Conservation (phyloP, 2,113 vertebrate species). For the Corynorhinus townsendii region DNA sequence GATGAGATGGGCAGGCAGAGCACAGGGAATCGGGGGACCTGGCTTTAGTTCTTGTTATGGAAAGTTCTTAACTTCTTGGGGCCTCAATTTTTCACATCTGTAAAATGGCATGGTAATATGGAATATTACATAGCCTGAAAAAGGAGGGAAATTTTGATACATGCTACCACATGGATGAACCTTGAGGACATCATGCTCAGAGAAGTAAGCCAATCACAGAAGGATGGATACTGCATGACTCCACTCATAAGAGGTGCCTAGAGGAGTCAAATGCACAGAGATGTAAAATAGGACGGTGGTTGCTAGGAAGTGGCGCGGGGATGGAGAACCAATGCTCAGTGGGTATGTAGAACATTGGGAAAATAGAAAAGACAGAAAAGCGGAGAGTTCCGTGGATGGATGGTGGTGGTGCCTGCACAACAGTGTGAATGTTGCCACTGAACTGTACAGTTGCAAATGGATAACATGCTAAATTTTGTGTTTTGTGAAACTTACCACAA, state of each 20-base stretch:
- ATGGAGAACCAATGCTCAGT: background rate
- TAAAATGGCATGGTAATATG: background rate
- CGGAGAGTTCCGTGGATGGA: background rate
- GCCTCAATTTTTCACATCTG: background rate
- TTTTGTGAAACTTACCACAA: background rate
- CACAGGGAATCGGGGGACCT: background rate
- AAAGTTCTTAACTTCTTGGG: background rate
- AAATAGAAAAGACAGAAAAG: background rate
- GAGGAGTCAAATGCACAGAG: background rate
- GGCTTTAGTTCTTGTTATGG: background rate
- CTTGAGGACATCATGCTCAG: background rate
- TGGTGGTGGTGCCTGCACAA: background rate
- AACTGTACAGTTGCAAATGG: background rate
- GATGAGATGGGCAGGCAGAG: background rate
- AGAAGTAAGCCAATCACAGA: background rate
- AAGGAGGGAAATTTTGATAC: background rate
- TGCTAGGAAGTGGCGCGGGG: background rate
- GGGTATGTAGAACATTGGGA: background rate
- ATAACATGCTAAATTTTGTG: background rate
- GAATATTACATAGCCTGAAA: background rate
- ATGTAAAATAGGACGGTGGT: background rate
- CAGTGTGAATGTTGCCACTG: background rate
- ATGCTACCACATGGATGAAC: background rate
- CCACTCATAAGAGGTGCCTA: background rate
- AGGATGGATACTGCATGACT: background rate